phyloP scores from a whole-genome alignment of 2,888 invertebrate genomes.

The Chaitophorus viminalis region DNA sequence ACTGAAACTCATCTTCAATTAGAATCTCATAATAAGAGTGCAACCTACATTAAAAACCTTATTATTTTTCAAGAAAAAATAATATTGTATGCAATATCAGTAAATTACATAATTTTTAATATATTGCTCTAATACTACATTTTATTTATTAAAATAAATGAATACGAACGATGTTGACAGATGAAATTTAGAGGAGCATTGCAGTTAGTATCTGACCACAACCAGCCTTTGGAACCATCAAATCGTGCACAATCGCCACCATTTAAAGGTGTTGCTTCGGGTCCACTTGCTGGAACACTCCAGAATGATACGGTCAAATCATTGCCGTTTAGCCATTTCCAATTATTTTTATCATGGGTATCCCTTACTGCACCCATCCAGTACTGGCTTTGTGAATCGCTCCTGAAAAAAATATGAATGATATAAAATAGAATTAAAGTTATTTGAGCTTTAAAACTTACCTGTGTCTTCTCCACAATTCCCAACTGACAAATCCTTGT shows the following conservation, averaged over 20 bases:
- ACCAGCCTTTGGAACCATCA: constrained; percentile 93
- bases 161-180: constrained; percentile 88
- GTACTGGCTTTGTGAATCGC: constrained; percentile 90
- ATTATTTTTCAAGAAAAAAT: not conserved
- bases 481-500: constrained; percentile 95
- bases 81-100: too few relatives aligned
- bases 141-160: not conserved
- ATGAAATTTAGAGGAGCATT: constrained; percentile 85
- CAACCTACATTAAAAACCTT: too few relatives aligned
- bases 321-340: constrained; percentile 91
- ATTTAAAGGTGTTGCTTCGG: constrained; percentile 34
- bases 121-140: not conserved
- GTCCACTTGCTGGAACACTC: constrained; percentile 81
- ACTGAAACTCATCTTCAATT: too few relatives aligned
- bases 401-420: constrained; percentile 69
- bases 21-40: too few relatives aligned
- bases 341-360: constrained; percentile 78
- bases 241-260: constrained; percentile 87
- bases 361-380: constrained; percentile 95
- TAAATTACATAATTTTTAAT: not conserved
- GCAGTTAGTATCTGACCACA: constrained; percentile 94
- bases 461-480: constrained; percentile 89
- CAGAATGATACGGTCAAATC: constrained; percentile 91
- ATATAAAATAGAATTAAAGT: not conserved
- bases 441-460: constrained; percentile 66